Evolutionary conservation across 2,797 vertebrate genomes (phyloP).

Genomic region (Mus minutoides): DNA sequence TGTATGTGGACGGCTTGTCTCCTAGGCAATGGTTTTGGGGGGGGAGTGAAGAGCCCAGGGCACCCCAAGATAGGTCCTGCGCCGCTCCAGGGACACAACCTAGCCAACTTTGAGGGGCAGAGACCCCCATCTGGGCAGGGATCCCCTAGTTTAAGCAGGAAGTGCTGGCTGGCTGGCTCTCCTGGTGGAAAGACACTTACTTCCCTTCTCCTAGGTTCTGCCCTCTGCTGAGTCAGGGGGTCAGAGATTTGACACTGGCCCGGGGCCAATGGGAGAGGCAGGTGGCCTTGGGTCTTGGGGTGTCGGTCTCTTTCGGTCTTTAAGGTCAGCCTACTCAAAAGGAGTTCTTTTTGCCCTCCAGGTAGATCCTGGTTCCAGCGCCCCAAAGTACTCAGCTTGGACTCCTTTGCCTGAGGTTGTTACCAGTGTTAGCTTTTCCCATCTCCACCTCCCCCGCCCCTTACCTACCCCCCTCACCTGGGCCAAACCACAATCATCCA

Average conservation of each 20-base stretch:
- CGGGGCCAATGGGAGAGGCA: constrained; percentile 73
- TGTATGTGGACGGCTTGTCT: background rate
- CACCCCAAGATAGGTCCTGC: background rate
- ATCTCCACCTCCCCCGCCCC: background rate
- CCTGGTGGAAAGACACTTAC: background rate
- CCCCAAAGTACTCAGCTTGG: background rate
- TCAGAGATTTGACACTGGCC: constrained; percentile 77
- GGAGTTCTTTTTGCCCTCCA: background rate
- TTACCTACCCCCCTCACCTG: constrained; percentile 32
- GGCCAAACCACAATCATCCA: constrained; percentile 66
- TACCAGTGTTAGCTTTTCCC: constrained; percentile 34
- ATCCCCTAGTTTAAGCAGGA: constrained; percentile 23
- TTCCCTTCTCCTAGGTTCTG: constrained; percentile 57
- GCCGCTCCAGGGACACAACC: background rate
- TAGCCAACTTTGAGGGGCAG: background rate
- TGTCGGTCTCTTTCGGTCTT: constrained; percentile 45
- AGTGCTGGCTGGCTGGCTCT: constrained; percentile 18
- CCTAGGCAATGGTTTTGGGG: background rate
- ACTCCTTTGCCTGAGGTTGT: background rate
- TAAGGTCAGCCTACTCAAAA: background rate
- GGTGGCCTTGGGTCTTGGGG: constrained; percentile 60
- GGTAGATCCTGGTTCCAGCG: constrained; percentile 33
- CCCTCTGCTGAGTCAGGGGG: constrained; percentile 86
- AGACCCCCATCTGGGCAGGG: constrained; percentile 18
- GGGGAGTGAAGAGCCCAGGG: background rate